phyloP scores from a whole-genome alignment of 2,797 vertebrate genomes.

The Artibeus lituratus region DNA sequence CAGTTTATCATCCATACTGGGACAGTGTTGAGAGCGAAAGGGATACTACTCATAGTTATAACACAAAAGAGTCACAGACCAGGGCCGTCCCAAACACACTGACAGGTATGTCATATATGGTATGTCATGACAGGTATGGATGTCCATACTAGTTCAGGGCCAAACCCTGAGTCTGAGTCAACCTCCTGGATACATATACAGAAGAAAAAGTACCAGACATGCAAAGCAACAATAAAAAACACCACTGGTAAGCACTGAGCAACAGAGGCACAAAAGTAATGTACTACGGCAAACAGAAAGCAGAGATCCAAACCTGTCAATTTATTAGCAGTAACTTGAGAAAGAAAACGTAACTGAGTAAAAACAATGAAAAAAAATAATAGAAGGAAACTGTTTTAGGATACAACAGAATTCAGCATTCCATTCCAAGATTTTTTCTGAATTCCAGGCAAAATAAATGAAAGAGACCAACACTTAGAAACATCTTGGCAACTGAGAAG shows the following conservation, averaged over 20 bases:
- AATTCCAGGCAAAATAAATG: slow-evolving; percentile 33
- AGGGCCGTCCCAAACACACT: background rate
- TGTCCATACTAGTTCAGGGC: background rate
- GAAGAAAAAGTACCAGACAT: background rate
- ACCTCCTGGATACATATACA: background rate
- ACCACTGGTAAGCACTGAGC: background rate
- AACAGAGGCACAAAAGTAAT: background rate
- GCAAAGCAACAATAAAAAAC: background rate
- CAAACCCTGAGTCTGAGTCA: background rate
- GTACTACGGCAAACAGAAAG: background rate
- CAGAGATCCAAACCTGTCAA: background rate
- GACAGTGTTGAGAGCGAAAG: background rate
- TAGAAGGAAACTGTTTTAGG: background rate
- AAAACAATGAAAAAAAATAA: slow-evolving; percentile 8
- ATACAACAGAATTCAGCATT: slow-evolving; percentile 29
- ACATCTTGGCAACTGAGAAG: background rate
- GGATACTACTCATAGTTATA: background rate
- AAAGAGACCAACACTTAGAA: slow-evolving; percentile 1
- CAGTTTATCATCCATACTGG: background rate
- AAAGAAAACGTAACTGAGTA: background rate
- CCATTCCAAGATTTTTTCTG: background rate
- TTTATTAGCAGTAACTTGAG: background rate
- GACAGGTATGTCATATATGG: background rate
- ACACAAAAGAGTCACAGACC: background rate
- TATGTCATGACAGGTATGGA: no score